These are phyloP conservation scores for Xenus cinereus DNA, from an alignment of 2,113 vertebrate species.

Conservation along the genomic window DNA sequence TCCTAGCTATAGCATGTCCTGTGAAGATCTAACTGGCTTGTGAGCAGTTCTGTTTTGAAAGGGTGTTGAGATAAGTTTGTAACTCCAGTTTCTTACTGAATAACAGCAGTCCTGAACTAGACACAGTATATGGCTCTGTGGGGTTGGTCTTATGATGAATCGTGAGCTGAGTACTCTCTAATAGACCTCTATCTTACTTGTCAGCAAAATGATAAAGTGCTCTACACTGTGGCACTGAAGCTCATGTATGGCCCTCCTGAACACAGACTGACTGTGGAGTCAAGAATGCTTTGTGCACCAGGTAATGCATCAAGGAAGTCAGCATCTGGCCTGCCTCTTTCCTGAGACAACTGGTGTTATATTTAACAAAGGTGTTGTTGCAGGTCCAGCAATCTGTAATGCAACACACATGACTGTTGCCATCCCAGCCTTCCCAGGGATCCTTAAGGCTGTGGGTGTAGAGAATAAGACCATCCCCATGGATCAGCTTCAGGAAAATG, in stretches of 20 bases:
- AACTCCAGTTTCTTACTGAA: not conserved
- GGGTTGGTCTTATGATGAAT: rapidly evolving
- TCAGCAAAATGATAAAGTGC: constrained; percentile 44
- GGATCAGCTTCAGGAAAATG: constrained; percentile 33
- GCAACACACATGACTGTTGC: constrained; percentile 68
- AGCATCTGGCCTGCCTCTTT: not conserved
- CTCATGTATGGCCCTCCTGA: constrained; percentile 1
- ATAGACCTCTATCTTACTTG: not conserved
- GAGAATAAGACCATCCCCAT: not conserved
- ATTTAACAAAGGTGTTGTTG: not conserved
- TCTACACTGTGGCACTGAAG: constrained; percentile 53
- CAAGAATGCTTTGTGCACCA: constrained; percentile 67
- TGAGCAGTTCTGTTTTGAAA: not conserved
- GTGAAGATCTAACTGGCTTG: not conserved
- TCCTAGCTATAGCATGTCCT: not conserved
- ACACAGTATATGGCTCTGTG: rapidly evolving
- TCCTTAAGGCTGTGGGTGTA: constrained; percentile 29
- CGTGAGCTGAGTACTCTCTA: not conserved
- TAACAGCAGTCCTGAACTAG: not conserved
- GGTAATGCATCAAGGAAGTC: constrained; percentile 22
- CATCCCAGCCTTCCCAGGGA: constrained; percentile 72
- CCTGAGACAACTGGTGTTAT: rapidly evolving
- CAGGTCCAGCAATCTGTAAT: constrained; percentile 71
- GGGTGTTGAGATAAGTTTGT: not conserved
- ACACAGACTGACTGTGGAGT: not conserved